Evolutionary conservation across 2,113 vertebrate genomes (phyloP), one percentile per base, ranked within the genome.

Genomic region (Tupaia tana): DNA sequence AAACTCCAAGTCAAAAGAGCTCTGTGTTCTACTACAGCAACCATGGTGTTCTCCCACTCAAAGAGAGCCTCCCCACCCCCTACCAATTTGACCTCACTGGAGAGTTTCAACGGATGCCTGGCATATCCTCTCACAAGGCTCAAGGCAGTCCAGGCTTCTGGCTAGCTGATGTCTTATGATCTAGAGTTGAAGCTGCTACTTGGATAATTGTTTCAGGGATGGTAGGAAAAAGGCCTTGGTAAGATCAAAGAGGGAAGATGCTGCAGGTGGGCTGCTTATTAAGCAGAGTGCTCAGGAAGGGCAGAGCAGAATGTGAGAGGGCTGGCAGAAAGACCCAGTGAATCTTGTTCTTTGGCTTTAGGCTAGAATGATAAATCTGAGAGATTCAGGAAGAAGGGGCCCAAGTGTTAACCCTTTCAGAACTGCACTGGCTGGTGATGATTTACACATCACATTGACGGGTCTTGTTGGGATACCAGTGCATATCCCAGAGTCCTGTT

Each of bases 201-300:
- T 96, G 92, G 79, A 67, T 89, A 95, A 97, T 97, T 97, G 94
- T 96, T 95, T 93, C 81, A 91, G 83, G 86, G 71, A 88, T 96
- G 83, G 92, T 97, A 96, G 97, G 94, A 94, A 98, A 97, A 96
- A 59, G 59, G 74, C 86, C 79, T 84, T 95, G 92, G 95, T 70
- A 92, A 92, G 86, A 91, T 92, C 94, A 95, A 95, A 95, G 90
- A 69, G 67, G 74, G 74, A 96, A 94, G 96, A 96, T 96, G 92
- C 89, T 95, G 95, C 0, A 79, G 94, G 96, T 92, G 87, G 84
- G 83, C 90, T 95, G 93, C 95, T 83, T 90, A 91, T 66, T 95
- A 92, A 92, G 70, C 56, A 69, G 83, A 93, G 27, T 84, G 79
- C 15, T 84, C 56, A 92, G 90, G 87, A 95, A 87, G 86, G 79